Evolutionary conservation across 2,113 vertebrate species (phyloP).

Genomic region (Apeltes quadracus): DNA sequence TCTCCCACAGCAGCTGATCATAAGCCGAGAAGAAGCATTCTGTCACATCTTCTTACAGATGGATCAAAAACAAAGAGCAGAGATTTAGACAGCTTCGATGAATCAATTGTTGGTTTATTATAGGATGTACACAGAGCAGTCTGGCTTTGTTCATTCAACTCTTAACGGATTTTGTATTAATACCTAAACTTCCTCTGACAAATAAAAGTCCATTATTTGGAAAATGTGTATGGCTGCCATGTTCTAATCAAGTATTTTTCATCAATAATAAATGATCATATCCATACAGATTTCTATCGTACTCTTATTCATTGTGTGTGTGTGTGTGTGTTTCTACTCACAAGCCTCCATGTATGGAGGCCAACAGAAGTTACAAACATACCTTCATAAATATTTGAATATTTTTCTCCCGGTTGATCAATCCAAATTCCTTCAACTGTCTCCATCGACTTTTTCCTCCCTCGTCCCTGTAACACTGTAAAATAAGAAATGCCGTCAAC

Average conservation of each 20-base stretch:
- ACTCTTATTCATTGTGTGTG: no score
- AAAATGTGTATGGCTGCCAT: neutral
- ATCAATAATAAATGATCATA: neutral
- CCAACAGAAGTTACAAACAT: no score
- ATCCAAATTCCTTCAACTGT: neutral
- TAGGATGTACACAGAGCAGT: neutral
- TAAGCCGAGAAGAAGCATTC: neutral
- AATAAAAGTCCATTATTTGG: neutral
- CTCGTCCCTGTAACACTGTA: conserved; percentile 4
- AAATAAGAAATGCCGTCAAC: conserved; percentile 37
- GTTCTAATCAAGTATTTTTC: neutral
- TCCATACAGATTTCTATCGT: neutral
- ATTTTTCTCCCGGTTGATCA: neutral
- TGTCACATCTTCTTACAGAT: neutral
- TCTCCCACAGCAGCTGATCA: neutral
- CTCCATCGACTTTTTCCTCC: neutral
- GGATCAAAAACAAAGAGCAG: neutral
- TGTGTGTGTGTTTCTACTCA: no score
- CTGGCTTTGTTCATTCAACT: conserved; percentile 2
- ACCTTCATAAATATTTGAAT: no score
- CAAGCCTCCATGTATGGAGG: no score
- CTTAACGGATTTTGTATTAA: neutral
- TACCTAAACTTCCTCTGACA: neutral
- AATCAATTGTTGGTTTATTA: conserved; percentile 13
- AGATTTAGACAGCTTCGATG: neutral